phyloP scores from a whole-genome alignment of 2,888 invertebrate species.

The Ischnus inquisitorius region DNA sequence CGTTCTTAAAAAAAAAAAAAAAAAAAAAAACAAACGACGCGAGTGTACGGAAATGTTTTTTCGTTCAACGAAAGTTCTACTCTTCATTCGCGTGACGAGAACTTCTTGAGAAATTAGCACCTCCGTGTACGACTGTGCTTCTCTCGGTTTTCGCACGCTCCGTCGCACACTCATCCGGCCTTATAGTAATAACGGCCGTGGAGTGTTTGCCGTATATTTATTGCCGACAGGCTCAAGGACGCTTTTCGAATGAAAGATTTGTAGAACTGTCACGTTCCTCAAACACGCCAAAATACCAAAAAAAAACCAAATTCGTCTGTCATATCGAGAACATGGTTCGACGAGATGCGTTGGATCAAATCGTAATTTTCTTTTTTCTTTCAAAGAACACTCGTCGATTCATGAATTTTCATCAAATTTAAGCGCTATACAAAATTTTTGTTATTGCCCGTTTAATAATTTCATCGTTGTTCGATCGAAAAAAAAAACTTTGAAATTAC shows the following conservation, averaged over 20 bases:
- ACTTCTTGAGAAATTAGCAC: slow-evolving; percentile 10
- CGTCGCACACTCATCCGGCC: not conserved
- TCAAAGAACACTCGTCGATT: too few species aligned
- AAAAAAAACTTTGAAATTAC: too few species aligned
- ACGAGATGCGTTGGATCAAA: too few species aligned
- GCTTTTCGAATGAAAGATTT: not conserved
- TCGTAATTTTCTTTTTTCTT: too few species aligned
- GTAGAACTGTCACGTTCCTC: not conserved
- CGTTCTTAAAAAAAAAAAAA: slow-evolving; percentile 12
- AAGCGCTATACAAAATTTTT: too few species aligned
- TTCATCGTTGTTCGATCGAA: too few species aligned
- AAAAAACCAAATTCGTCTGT: too few species aligned
- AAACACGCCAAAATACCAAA: not conserved
- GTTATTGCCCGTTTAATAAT: too few species aligned
- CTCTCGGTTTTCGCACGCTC: not conserved
- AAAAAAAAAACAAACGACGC: slow-evolving; percentile 19
- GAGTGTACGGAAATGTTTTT: not conserved
- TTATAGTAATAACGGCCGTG: not conserved
- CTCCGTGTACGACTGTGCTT: not conserved
- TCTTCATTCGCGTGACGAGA: slow-evolving; percentile 4
- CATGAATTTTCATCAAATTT: too few species aligned
- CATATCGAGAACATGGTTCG: too few species aligned
- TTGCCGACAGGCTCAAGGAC: not conserved
- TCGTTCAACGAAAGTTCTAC: not conserved
- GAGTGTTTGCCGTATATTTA: not conserved